Conservation (phyloP, 2,888 invertebrate genomes). For the Torymus auratus region DNA sequence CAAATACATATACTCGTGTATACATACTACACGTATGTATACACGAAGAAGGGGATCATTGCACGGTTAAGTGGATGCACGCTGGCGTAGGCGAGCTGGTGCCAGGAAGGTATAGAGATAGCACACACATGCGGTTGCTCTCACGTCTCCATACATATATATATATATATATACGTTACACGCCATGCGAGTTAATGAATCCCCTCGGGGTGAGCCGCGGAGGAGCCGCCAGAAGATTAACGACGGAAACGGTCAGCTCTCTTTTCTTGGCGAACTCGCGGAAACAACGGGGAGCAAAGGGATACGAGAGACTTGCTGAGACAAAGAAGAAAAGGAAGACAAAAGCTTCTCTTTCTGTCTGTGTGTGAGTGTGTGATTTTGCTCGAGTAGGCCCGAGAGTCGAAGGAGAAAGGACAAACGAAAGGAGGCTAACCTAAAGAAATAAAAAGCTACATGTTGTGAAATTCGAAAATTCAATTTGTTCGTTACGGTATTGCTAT, state of each 20-base stretch:
- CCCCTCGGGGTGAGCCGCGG: slow-evolving; percentile 53
- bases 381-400: too few relatives aligned
- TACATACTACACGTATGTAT: too few relatives aligned
- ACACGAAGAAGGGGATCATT: slow-evolving; percentile 18
- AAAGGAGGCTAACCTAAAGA: background rate
- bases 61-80: slow-evolving; percentile 29
- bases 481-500: background rate
- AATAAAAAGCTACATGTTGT: slow-evolving; percentile 22
- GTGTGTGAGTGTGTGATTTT: too few relatives aligned
- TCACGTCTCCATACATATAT: too few relatives aligned
- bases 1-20: too few relatives aligned
- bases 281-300: background rate
- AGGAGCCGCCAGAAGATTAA: slow-evolving; percentile 63
- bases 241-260: slow-evolving; percentile 59
- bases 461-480: slow-evolving; percentile 49
- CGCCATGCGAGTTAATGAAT: slow-evolving; percentile 62
- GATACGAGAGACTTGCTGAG: background rate
- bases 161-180: background rate
- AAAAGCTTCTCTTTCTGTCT: too few relatives aligned
- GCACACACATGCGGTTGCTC: too few relatives aligned
- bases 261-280: slow-evolving; percentile 3
- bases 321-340: background rate
- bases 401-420: too few relatives aligned
- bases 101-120: background rate
- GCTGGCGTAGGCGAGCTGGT: background rate